phyloP scores from a whole-genome alignment of 1,140 invertebrate genomes.

The Coenobita brevimanus region DNA sequence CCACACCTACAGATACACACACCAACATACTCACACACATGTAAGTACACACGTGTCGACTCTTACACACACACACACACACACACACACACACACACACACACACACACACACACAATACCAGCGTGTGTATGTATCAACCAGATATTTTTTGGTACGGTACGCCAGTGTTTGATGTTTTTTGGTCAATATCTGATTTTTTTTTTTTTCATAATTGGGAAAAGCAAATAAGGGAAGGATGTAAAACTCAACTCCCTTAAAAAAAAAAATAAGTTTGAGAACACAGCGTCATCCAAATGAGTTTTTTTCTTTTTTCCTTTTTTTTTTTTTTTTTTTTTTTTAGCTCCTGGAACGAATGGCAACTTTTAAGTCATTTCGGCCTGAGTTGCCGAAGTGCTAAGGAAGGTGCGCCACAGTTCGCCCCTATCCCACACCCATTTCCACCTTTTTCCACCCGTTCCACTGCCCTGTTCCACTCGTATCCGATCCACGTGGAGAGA shows the following conservation, averaged over 20 bases:
- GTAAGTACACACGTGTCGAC: no score
- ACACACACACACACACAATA: no score
- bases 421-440: not conserved
- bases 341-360: conserved; percentile 55
- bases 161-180: no score
- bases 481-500: no score
- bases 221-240: not conserved
- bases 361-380: conserved; percentile 66
- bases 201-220: not conserved
- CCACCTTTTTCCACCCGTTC: not conserved
- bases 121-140: no score
- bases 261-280: conserved; percentile 37
- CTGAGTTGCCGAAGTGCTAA: conserved; percentile 47
- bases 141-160: no score
- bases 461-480: no score
- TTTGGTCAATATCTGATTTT: no score
- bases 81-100: no score
- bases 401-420: not conserved
- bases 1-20: no score
- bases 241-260: not conserved
- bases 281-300: conserved; percentile 59
- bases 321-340: conserved; percentile 18
- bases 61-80: no score
- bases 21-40: no score
- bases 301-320: conserved; percentile 35